A percentile compares a stretch with the other conserved stretches of the same genome.
These are phyloP conservation scores for Piliocolobus tephrosceles DNA, from an alignment of 2,113 vertebrate species.

Conservation along the genomic window DNA sequence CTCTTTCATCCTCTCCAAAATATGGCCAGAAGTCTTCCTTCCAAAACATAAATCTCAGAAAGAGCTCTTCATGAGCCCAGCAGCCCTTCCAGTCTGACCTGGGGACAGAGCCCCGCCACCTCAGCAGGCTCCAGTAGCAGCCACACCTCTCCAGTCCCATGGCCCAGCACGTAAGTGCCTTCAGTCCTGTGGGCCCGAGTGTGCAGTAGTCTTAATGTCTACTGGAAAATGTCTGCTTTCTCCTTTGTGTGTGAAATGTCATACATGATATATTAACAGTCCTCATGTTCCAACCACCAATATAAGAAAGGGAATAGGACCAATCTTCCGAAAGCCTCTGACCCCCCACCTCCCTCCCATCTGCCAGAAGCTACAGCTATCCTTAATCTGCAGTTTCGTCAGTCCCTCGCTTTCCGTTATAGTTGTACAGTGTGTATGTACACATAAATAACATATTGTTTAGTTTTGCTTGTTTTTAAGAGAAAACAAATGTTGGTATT, in stretches of 20 bases:
- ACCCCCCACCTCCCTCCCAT: not conserved
- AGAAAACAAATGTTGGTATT: not conserved
- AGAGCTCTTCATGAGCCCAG: not conserved
- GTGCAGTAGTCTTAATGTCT: not conserved
- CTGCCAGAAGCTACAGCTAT: not conserved
- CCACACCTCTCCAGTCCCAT: not conserved
- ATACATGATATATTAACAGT: not conserved
- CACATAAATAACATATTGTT: not conserved
- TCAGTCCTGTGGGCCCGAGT: not conserved
- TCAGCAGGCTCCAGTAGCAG: not conserved
- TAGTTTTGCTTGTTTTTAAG: not conserved
- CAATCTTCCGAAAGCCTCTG: not conserved
- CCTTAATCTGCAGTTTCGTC: not conserved
- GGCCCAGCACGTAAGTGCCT: not conserved
- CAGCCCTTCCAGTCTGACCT: not conserved
- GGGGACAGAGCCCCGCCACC: rapidly evolving
- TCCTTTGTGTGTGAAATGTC: not conserved
- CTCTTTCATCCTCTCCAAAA: not conserved
- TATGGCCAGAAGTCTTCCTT: not conserved
- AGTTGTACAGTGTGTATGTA: not conserved
- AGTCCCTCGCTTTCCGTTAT: not conserved
- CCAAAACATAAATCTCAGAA: not conserved
- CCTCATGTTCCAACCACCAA: not conserved
- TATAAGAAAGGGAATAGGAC: not conserved
- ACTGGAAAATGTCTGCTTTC: not conserved